These are phyloP conservation scores for Camponotus floridanus DNA, from an alignment of 1,140 invertebrate species.

Conservation along the genomic window DNA sequence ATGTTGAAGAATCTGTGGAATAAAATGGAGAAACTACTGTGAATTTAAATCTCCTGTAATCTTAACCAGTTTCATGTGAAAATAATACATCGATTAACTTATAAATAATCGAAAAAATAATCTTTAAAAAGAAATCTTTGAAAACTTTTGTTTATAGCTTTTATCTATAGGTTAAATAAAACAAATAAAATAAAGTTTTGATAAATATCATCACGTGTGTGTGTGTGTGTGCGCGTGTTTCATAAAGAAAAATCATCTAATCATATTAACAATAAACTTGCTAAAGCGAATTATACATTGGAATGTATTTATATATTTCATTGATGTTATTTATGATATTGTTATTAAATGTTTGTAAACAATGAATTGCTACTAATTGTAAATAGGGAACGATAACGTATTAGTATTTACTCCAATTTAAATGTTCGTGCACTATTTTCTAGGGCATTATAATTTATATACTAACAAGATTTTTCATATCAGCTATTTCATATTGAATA, in stretches of 20 bases:
- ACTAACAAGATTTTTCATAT: not conserved
- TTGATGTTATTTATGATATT: not conserved
- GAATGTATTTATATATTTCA: no score
- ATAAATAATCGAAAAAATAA: no score
- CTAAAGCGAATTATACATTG: no score
- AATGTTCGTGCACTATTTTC: slow-evolving; percentile 20
- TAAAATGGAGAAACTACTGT: no score
- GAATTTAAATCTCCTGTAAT: no score
- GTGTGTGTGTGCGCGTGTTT: no score
- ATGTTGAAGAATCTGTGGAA: not conserved
- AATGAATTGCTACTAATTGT: not conserved
- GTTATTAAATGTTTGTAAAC: not conserved
- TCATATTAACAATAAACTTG: not conserved
- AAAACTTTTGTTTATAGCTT: not conserved
- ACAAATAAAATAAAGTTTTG: not conserved
- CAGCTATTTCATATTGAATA: not conserved
- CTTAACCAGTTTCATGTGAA: no score
- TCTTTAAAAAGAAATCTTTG: not conserved
- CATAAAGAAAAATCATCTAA: not conserved
- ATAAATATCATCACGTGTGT: not conserved
- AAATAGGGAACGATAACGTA: not conserved
- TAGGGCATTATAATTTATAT: not conserved
- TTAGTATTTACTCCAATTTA: not conserved
- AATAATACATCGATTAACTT: no score
- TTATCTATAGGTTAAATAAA: slow-evolving; percentile 7